Conservation (phyloP, 2,797 vertebrate species). For the Melanotaenia parkinsoni region DNA sequence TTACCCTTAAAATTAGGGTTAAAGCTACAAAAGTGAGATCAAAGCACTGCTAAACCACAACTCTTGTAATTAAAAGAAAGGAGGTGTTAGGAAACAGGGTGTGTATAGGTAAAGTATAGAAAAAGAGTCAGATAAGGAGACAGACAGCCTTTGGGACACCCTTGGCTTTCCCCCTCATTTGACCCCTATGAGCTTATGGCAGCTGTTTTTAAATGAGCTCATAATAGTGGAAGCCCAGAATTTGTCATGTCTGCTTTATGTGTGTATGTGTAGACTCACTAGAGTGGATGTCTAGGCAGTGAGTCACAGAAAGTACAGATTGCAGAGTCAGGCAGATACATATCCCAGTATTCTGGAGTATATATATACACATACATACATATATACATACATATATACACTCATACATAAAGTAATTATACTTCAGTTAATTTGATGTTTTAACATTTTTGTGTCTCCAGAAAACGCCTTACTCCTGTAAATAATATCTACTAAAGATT, state of each 20-base stretch:
- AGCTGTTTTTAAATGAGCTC: conserved; percentile 78
- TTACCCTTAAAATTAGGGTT: not conserved
- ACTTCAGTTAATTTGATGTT: too few relatives aligned
- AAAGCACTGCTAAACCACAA: not conserved
- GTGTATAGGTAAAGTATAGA: not conserved
- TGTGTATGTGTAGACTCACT: conserved; percentile 45
- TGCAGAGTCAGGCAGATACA: conserved; percentile 74
- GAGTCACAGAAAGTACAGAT: conserved; percentile 69
- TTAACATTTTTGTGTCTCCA: too few relatives aligned
- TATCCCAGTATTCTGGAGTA: conserved; percentile 57
- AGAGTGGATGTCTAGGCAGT: conserved; percentile 63
- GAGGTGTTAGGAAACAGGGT: not conserved
- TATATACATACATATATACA: too few relatives aligned
- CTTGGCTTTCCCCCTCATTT: conserved; percentile 46
- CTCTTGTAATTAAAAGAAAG: not conserved
- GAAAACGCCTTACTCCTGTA: not conserved
- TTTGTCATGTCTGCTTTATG: conserved; percentile 65
- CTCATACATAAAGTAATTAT: too few relatives aligned
- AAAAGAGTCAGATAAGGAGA: conserved; percentile 28
- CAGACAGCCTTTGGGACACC: conserved; percentile 26
- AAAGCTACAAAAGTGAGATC: not conserved
- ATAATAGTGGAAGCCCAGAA: conserved; percentile 70
- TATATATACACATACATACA: too few relatives aligned
- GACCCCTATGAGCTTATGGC: conserved; percentile 61
- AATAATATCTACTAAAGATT: not conserved